phyloP scores from a whole-genome alignment of 1,140 invertebrate genomes.

The Belonocnema kinseyi region DNA sequence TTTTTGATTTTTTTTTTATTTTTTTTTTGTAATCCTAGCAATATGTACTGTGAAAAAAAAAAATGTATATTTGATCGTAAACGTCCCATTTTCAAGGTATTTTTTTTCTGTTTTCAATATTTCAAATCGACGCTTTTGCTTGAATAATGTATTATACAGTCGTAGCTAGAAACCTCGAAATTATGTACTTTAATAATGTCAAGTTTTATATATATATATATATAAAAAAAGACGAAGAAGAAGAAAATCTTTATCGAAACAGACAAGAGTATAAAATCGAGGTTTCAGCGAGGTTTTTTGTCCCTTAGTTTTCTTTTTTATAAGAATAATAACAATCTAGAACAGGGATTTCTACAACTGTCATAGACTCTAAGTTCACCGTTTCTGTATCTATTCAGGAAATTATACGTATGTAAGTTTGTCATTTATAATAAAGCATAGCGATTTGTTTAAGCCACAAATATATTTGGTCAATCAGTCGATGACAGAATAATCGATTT shows the following conservation, averaged over 20 bases:
- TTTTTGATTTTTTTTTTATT: background rate
- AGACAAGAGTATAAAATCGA: background rate
- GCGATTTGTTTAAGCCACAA: slow-evolving; percentile 57
- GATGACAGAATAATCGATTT: too few species aligned
- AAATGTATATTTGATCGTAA: slow-evolving; percentile 12
- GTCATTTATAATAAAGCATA: slow-evolving; percentile 73
- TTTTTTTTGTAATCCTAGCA: background rate
- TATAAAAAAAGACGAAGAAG: too few species aligned
- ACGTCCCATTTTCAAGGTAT: background rate
- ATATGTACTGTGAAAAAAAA: slow-evolving; percentile 5
- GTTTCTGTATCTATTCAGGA: slow-evolving; percentile 70
- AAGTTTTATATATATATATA: too few species aligned
- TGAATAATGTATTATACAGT: slow-evolving; percentile 10
- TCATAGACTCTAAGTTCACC: slow-evolving; percentile 71
- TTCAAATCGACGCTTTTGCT: slow-evolving; percentile 12
- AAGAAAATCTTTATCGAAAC: background rate
- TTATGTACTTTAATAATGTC: background rate
- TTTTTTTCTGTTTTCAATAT: slow-evolving; percentile 5
- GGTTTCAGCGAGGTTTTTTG: background rate
- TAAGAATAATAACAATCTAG: background rate
- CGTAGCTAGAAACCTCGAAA: slow-evolving; percentile 1
- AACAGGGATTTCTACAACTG: slow-evolving; percentile 37
- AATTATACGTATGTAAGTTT: slow-evolving; percentile 72
- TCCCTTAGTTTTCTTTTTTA: background rate
- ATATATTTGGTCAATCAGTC: slow-evolving; percentile 38